Evolutionary conservation across 2,113 vertebrate genomes (phyloP).

Genomic region (Gallinago paraguaiae): DNA sequence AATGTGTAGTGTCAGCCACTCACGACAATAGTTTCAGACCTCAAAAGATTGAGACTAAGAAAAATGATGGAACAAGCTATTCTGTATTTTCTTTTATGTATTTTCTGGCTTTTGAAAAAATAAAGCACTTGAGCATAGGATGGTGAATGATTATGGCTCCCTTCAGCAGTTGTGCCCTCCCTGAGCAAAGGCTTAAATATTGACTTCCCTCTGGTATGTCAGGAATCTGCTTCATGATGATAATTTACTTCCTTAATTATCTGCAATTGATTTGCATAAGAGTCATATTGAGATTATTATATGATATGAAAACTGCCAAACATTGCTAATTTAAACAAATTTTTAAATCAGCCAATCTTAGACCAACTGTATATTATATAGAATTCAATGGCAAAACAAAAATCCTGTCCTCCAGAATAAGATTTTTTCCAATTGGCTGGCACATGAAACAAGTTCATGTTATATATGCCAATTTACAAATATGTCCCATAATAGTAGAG

Average conservation of each 20-base stretch:
- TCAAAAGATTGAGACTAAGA: neutral
- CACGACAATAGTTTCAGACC: neutral
- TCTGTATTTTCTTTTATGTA: neutral
- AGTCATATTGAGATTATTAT: constrained; percentile 10
- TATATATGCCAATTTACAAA: constrained; percentile 58
- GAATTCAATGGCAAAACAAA: neutral
- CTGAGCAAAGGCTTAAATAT: neutral
- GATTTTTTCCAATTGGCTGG: constrained; percentile 26
- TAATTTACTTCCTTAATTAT: constrained; percentile 15
- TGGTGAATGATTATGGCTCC: neutral
- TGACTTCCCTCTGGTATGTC: neutral
- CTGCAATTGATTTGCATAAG: neutral
- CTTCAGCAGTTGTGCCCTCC: neutral
- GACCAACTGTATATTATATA: neutral
- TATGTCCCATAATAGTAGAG: constrained; percentile 59
- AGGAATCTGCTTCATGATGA: neutral
- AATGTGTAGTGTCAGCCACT: neutral
- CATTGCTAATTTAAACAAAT: neutral
- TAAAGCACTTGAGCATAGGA: neutral
- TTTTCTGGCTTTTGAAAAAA: neutral
- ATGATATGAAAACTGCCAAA: constrained; percentile 8
- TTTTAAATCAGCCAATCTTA: neutral
- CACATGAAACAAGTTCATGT: neutral
- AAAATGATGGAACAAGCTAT: neutral
- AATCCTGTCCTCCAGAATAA: neutral